Percentiles rank a stretch among this genome's conserved stretches.
phyloP scores from a whole-genome alignment of 2,797 vertebrate species.

The Silurus aristotelis region DNA sequence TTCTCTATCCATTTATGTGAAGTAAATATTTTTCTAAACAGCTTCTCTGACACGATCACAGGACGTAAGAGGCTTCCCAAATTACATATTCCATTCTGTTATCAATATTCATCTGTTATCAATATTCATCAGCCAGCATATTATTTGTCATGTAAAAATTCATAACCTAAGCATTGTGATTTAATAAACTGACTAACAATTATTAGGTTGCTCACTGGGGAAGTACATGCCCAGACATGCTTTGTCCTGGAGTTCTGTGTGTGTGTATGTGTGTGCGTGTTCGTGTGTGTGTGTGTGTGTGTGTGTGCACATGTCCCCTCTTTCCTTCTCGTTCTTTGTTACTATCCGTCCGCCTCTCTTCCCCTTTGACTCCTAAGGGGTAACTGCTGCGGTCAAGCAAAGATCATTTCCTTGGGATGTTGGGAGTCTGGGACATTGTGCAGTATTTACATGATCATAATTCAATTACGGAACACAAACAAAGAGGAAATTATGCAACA shows the following conservation, averaged over 20 bases:
- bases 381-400: slow-evolving; percentile 55
- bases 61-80: neutral
- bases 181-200: slow-evolving; percentile 27
- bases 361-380: slow-evolving; percentile 12
- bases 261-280: slow-evolving; percentile 24
- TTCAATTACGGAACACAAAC: neutral
- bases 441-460: neutral
- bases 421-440: neutral
- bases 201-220: slow-evolving; percentile 26
- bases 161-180: neutral
- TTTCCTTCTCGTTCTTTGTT: slow-evolving; percentile 30
- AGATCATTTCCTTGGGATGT: slow-evolving; percentile 54
- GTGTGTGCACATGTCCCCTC: slow-evolving; percentile 30
- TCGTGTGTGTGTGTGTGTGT: slow-evolving; percentile 20
- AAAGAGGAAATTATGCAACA: neutral
- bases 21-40: neutral
- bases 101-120: neutral
- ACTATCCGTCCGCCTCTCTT: slow-evolving; percentile 13
- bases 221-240: slow-evolving; percentile 55
- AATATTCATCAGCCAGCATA: neutral
- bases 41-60: neutral
- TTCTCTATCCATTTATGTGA: neutral
- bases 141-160: neutral
- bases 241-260: slow-evolving; percentile 41
- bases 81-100: neutral